phyloP scores from a whole-genome alignment of 37 sponge, comb jelly and placozoan genomes.

The Mnemiopsis leidyi region DNA sequence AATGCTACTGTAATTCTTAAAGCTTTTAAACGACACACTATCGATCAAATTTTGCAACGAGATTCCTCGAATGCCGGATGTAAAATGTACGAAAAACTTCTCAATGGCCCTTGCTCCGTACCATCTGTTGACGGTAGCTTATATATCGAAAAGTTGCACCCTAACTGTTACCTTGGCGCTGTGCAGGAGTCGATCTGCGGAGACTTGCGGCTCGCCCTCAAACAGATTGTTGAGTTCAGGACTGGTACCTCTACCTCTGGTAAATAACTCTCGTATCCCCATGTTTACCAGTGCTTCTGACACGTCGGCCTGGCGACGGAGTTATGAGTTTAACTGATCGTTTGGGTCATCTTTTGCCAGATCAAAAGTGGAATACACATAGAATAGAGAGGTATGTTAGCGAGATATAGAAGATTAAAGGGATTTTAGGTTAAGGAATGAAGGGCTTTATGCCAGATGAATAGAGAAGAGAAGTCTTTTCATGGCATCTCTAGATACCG shows the following conservation, averaged over 20 bases:
- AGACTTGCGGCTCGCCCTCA: background rate
- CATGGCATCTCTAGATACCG: too few relatives aligned
- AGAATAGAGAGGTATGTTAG: too few relatives aligned
- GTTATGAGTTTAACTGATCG: too few relatives aligned
- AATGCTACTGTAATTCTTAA: background rate
- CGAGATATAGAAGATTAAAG: too few relatives aligned
- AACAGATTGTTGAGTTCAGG: constrained; percentile 20
- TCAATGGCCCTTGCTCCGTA: background rate
- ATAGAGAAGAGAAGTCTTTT: too few relatives aligned
- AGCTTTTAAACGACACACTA: background rate
- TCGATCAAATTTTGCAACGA: background rate
- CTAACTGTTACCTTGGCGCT: constrained; percentile 1
- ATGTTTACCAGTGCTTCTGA: constrained; percentile 19
- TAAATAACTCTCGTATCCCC: background rate
- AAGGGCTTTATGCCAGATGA: too few relatives aligned
- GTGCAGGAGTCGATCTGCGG: background rate
- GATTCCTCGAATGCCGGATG: background rate
- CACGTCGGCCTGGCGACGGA: constrained; percentile 7
- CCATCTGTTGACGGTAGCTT: too few relatives aligned
- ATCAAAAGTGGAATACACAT: too few relatives aligned
- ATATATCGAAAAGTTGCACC: too few relatives aligned
- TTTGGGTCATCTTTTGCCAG: too few relatives aligned
- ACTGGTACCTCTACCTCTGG: background rate
- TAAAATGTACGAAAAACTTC: background rate
- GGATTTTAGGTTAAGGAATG: too few relatives aligned